Percentiles rank a stretch among this genome's conserved stretches.
These are phyloP conservation scores for Gymnarchus niloticus DNA, from an alignment of 2,113 vertebrate species.

Conservation along the genomic window DNA sequence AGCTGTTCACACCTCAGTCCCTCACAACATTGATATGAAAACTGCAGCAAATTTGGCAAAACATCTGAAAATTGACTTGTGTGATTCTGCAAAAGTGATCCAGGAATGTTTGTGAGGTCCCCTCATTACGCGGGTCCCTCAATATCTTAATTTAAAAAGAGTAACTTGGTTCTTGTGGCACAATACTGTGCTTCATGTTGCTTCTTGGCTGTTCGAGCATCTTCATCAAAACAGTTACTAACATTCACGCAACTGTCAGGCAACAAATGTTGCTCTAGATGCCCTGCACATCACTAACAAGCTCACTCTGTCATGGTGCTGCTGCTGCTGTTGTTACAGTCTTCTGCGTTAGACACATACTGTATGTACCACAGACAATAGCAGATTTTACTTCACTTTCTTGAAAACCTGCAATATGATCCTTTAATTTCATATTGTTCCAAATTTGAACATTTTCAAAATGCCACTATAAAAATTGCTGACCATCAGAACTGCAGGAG, in stretches of 20 bases:
- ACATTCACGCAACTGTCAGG: not conserved
- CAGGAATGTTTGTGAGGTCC: not conserved
- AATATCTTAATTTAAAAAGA: not conserved
- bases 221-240: not conserved
- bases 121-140: not conserved
- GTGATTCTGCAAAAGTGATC: not conserved
- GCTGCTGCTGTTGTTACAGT: not conserved
- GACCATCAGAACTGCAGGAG: not conserved
- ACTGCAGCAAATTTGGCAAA: not conserved
- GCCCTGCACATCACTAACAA: not conserved
- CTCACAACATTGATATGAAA: not conserved
- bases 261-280: not conserved
- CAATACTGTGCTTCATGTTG: not conserved
- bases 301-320: not conserved
- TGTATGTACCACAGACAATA: not conserved
- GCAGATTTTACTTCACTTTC: not conserved
- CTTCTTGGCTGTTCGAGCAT: not conserved
- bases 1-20: not conserved
- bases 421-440: not conserved
- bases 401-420: not conserved
- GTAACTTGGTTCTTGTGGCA: not conserved
- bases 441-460: not conserved
- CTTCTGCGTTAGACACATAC: not conserved
- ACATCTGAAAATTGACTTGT: not conserved
- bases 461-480: not conserved